These are phyloP conservation scores for Abrostola triplasia DNA, from an alignment of 2,888 invertebrate genomes.

Conservation along the genomic window DNA sequence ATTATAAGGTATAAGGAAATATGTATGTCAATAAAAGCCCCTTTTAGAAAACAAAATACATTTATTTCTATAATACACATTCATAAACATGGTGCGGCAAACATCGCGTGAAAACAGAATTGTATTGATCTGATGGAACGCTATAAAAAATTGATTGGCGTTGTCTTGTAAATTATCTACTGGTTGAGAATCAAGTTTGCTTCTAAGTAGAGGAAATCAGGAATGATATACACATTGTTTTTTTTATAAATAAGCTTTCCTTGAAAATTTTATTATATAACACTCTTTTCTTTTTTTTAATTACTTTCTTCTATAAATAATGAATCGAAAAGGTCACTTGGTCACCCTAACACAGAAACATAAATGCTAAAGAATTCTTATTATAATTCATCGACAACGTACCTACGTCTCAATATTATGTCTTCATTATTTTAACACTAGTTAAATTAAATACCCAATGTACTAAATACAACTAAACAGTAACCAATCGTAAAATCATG, in stretches of 20 bases:
- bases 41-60: slow-evolving; percentile 13
- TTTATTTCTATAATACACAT: slow-evolving; percentile 40
- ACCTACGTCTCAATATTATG: not conserved
- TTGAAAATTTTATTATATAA: not conserved
- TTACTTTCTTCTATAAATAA: no score
- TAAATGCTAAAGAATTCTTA: no score
- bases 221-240: not conserved
- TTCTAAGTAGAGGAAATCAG: slow-evolving; percentile 18
- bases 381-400: no score
- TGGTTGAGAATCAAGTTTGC: slow-evolving; percentile 24
- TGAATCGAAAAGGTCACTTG: no score
- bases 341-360: no score
- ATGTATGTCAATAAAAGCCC: slow-evolving; percentile 26
- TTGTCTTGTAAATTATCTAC: slow-evolving; percentile 36
- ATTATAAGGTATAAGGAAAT: slow-evolving; percentile 19
- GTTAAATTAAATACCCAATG: not conserved
- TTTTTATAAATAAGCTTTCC: not conserved
- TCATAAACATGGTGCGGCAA: slow-evolving; percentile 28
- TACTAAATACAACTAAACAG: not conserved
- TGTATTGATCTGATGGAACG: slow-evolving; percentile 25
- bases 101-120: slow-evolving; percentile 31
- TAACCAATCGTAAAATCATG: slow-evolving; percentile 4
- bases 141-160: slow-evolving; percentile 26
- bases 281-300: no score
- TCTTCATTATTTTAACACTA: not conserved